Base-by-base conservation (phyloP, 2,888 invertebrate genomes). In the Palloptera scutellata region DNA sequence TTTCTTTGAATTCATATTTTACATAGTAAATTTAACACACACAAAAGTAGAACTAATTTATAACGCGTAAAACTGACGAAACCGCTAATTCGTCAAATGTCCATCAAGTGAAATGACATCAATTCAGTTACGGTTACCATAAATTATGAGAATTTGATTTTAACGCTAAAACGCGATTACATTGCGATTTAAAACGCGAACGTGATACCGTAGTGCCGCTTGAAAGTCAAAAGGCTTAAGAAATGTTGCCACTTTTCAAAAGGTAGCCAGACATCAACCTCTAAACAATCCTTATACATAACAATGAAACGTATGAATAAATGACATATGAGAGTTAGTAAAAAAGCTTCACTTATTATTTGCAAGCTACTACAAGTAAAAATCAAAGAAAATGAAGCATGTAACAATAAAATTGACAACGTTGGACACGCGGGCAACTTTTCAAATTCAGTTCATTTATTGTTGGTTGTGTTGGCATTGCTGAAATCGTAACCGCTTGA, bases 121-220 rank as follows among this genome's bases (percentile, higher is more conserved):
- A 65, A 73, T 75, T 76, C 58, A 30, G 51, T 51, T 70, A 73
- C 67, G 73, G 72, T 70, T 70, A 66, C 64, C 71, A 62, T 65
- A 63, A 69, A 70, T 73, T 58, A 68, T 67, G 71, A 51, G 73
- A 55, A 70, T 72, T 70, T 71, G 70, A 62, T 65, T 67, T 60
- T 41, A 63, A 65, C 68, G 74, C 68, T 65, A 55, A 48, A 73
- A 77, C 72, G 73, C 69, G 76, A 75, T 78, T 77, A 75, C 69
- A 30, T 43, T 43, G 43, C 15, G 42, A 43, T 17, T 45, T 9
- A 17, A 30, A 43, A 59, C 11, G 15, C 45, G 10, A 17, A 15
- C 12, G n/a, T 15, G 15, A 13, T 6, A 61, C 15, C 15, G 13
- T 12, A 48, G 41, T 17, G 19, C 10, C 15, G 15, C 17, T 52